These are phyloP conservation scores for Channa argus DNA, from an alignment of 2,113 vertebrate species.

Conservation along the genomic window DNA sequence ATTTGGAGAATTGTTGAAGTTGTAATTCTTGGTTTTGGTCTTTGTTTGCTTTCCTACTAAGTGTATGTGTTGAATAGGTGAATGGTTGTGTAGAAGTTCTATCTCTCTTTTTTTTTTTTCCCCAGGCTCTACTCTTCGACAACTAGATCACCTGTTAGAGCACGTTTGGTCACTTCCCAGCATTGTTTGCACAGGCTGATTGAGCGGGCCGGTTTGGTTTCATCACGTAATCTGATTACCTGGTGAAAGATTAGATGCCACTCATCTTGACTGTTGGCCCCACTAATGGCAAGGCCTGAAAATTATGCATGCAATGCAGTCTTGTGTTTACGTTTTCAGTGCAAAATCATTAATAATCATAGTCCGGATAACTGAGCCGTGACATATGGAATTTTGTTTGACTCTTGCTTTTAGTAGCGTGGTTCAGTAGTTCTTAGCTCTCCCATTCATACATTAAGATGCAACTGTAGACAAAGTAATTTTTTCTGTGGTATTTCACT, in stretches of 20 bases:
- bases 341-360: constrained; percentile 42
- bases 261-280: constrained; percentile 22
- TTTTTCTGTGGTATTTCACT: constrained; percentile 75
- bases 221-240: constrained; percentile 60
- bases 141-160: constrained; percentile 38
- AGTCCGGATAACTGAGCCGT: constrained; percentile 43
- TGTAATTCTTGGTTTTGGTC: background rate
- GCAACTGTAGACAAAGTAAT: constrained; percentile 60
- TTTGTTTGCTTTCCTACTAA: constrained; percentile 8
- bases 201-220: constrained; percentile 55
- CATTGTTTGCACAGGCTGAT: constrained; percentile 66
- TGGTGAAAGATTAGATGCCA: constrained; percentile 50
- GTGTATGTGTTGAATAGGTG: background rate
- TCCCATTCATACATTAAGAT: constrained; percentile 59
- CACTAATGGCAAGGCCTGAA: constrained; percentile 37
- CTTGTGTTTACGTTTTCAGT: constrained; percentile 36
- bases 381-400: constrained; percentile 46
- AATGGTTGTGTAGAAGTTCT: background rate
- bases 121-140: constrained; percentile 6
- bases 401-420: constrained; percentile 38
- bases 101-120: background rate
- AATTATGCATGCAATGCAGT: constrained; percentile 13
- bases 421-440: constrained; percentile 38
- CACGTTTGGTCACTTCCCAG: constrained; percentile 62
- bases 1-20: background rate